Evolutionary conservation across 2,113 vertebrate genomes (phyloP).

Genomic region (Symphodus melops): DNA sequence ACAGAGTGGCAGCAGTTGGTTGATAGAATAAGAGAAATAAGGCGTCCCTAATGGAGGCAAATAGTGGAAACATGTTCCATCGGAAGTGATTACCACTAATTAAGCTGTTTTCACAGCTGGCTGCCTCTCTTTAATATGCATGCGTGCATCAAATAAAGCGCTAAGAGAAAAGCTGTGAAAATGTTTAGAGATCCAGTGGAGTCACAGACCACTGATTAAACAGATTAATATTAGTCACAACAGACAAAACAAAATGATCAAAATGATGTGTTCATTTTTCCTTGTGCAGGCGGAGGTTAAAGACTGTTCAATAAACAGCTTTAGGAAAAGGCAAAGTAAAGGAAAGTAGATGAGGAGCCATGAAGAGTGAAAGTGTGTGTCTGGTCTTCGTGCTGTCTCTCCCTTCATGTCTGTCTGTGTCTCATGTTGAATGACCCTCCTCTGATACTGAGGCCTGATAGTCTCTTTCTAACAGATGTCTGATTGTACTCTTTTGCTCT

Average conservation of each 20-base stretch:
- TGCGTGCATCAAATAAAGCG: constrained; percentile 67
- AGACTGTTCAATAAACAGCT: constrained; percentile 12
- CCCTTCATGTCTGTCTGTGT: constrained; percentile 48
- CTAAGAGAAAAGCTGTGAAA: constrained; percentile 54
- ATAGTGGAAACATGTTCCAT: constrained; percentile 83
- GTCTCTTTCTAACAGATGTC: constrained; percentile 85
- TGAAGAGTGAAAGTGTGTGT: constrained; percentile 14
- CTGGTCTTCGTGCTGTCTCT: constrained; percentile 19
- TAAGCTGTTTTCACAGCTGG: constrained; percentile 84
- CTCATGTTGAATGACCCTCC: constrained; percentile 57
- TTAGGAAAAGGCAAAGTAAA: constrained; percentile 41
- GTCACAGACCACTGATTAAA: constrained; percentile 67
- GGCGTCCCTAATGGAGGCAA: constrained; percentile 81
- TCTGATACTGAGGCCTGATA: constrained; percentile 58
- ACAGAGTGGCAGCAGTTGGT: constrained; percentile 71
- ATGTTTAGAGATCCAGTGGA: constrained; percentile 57
- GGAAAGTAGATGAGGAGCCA: neutral
- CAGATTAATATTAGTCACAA: constrained; percentile 60
- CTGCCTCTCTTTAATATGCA: constrained; percentile 79
- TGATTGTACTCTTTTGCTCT: constrained; percentile 82
- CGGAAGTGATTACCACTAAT: constrained; percentile 84
- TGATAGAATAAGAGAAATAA: constrained; percentile 78
- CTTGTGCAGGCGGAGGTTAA: neutral
- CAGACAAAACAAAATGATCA: constrained; percentile 46
- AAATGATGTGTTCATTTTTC: constrained; percentile 42